Base-by-base conservation (phyloP, 1,140 invertebrate genomes). In the Homalodisca vitripennis region DNA sequence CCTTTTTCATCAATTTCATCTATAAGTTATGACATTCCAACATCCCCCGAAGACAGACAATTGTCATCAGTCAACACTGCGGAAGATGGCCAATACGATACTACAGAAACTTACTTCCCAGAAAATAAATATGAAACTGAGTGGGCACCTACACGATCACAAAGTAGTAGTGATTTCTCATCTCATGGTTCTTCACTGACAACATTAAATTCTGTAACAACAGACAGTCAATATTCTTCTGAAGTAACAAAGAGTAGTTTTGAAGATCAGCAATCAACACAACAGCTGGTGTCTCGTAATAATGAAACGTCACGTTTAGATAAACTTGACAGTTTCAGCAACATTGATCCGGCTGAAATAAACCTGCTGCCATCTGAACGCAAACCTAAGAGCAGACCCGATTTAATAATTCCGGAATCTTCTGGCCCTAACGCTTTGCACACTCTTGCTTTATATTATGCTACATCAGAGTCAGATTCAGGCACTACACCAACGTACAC, bases 401-500 rank as follows among this genome's bases (percentile, higher is more conserved):
- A 48, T 57, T 26, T 51, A 17, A 69, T 10, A 26, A 30, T 69
- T 29, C 60, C 69, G 32, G 63, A 55, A 60, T 90, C 89, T 1
- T 85, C 88, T 0, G 88, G 89, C 0, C 88, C 89, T 1, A 89
- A 89, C 74, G 88, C 89, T 0, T 78, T 93, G 1, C 89, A 92
- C 74, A 89, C 89, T 1, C 76, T 93, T 46, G 90, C 90, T 26
- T 82, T 90, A 70, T 92, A 92, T 73, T 92, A 92, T 77, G 89
- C 89, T 3, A 87, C 86, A 17, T 86, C 85, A 27, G 62, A 68
- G 20, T 31, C 70, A 24, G 51, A 68, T 24, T 34, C 51, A 41
- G 66, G 55, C 62, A 63, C 46, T 30, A 65, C 60, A n/a, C 57
- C 30, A 24, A 30, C 29, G 3, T 62, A 63, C 24, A 66, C 26